Percentiles rank a stretch among this genome's conserved stretches.
phyloP scores from a whole-genome alignment of 2,113 vertebrate genomes.

The Laticauda colubrina region DNA sequence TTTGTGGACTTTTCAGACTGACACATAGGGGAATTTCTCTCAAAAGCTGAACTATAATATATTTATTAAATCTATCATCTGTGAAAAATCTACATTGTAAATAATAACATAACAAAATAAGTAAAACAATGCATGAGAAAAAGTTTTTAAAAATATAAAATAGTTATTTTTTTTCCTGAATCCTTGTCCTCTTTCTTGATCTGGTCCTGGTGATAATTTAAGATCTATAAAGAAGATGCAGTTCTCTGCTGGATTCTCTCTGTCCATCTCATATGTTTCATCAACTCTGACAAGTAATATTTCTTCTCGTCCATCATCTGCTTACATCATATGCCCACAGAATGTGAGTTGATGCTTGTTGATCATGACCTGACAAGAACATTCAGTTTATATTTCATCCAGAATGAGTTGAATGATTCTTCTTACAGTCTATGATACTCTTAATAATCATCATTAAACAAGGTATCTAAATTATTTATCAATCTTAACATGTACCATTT shows the following conservation, averaged over 20 bases:
- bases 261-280: neutral
- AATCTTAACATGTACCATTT: neutral
- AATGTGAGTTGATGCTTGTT: neutral
- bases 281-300: neutral
- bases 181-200: neutral
- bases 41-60: slow-evolving; percentile 5
- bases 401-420: neutral
- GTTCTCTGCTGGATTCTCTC: neutral
- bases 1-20: slow-evolving; percentile 14
- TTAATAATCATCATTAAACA: neutral
- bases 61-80: slow-evolving; percentile 38
- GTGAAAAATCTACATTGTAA: neutral
- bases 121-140: neutral
- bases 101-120: neutral
- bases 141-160: no score
- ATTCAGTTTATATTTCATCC: neutral
- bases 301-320: neutral
- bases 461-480: neutral
- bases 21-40: slow-evolving; percentile 15
- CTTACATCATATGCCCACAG: neutral
- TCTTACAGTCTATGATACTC: neutral
- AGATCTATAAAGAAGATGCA: neutral
- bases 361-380: neutral
- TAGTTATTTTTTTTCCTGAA: neutral
- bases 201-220: neutral